Conservation (phyloP, 2,888 invertebrate species). For the Caenorhabditis panamensis region DNA sequence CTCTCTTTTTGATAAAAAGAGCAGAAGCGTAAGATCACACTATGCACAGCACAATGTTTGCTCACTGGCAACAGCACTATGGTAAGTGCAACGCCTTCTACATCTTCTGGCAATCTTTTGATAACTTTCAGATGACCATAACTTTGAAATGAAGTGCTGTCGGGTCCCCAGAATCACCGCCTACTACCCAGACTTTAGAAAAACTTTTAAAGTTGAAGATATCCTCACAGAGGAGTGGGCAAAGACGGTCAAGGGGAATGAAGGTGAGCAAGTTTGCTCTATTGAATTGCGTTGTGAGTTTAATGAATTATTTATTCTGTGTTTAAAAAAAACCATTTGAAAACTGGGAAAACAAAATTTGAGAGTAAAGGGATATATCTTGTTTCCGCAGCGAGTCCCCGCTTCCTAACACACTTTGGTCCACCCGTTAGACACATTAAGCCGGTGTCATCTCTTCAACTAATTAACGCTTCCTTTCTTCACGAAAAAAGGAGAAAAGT, state of each 20-base stretch:
- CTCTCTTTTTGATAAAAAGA: neutral
- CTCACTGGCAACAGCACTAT: constrained; percentile 9
- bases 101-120: neutral
- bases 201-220: constrained; percentile 1
- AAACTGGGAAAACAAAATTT: too few relatives aligned
- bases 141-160: constrained; percentile 13
- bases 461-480: neutral
- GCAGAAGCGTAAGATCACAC: neutral
- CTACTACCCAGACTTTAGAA: neutral
- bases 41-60: neutral
- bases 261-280: constrained; percentile 9
- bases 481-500: constrained; percentile 12
- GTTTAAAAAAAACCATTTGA: too few relatives aligned
- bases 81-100: neutral
- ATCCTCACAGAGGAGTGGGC: constrained; percentile 21
- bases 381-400: neutral
- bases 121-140: constrained; percentile 14
- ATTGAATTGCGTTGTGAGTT: neutral
- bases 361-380: too few relatives aligned
- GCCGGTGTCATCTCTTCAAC: neutral
- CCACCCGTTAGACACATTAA: neutral
- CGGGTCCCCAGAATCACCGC: neutral
- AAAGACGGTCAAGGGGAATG: constrained; percentile 25
- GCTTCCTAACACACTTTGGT: neutral
- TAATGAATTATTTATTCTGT: neutral